Evolutionary conservation across 2,888 invertebrate species (phyloP), one percentile per base, ranked within the genome.

Genomic region (Drosophila testacea): DNA sequence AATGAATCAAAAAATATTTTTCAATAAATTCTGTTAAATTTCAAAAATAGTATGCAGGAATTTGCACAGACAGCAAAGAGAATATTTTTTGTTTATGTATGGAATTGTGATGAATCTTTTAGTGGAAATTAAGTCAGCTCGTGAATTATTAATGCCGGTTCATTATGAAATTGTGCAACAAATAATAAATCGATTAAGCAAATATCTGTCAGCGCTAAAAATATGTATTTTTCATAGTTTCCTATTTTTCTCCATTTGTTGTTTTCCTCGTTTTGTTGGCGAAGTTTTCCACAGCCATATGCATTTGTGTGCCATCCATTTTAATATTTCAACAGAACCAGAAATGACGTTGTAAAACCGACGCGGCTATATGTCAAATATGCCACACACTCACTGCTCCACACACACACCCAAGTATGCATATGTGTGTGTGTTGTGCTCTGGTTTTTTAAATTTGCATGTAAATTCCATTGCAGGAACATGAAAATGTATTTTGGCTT

Each of bases 111-210:
- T 78, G 62, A 41, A 76, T 66, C 62, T 76, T 78, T 78, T 47
- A 78, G 46, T 41, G 48, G 16, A 54, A 56, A 74, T 77, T 74
- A 70, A 77, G 66, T 54, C 54, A n/a, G 60, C 27, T 50, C 22
- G 44, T 60, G 76, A 71, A 88, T 87, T 87, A 79, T 84, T 89
- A 79, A 84, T 84, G 82, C 56, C 47, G 73, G 65, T 87, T 89
- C 89, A 84, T 84, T 84, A 84, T 79, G 88, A 78, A 81, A 79
- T 78, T 88, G 83, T 83, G 75, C 79, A 83, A 86, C 87, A 79
- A 83, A 85, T 86, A 86, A 79, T 86, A 86, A 85, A 85, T 85
- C 84, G 84, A 85, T 85, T 88, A 85, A 85, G 84, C 87, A 88
- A 85, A 85, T 81, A 83, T 86, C 88, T 85, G 88, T 79, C 84